phyloP scores from a whole-genome alignment of 2,113 vertebrate genomes.

The Anser cygnoides region DNA sequence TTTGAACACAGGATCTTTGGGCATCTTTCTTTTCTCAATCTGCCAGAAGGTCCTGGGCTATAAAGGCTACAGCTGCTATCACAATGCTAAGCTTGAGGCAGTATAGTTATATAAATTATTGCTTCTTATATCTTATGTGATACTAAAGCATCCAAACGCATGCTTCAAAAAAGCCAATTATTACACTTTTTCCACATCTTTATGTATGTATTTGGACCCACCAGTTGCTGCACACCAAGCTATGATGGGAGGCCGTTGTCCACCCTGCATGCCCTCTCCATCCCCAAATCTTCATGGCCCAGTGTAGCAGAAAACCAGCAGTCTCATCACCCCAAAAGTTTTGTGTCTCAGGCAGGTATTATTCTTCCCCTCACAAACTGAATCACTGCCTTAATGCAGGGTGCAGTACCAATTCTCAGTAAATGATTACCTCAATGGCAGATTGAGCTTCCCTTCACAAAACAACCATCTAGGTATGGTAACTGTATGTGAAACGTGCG shows the following conservation, averaged over 20 bases:
- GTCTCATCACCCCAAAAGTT: background rate
- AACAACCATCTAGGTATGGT: background rate
- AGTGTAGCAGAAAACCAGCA: background rate
- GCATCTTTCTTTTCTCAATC: slow-evolving; percentile 1
- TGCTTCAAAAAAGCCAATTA: background rate
- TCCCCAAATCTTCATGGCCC: background rate
- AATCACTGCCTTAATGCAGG: background rate
- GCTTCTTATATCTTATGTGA: background rate
- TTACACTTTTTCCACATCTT: background rate
- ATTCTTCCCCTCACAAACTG: background rate
- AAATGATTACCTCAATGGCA: background rate
- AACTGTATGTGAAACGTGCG: background rate
- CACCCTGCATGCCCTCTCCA: background rate
- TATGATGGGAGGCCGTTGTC: background rate
- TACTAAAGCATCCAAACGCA: background rate
- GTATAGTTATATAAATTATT: slow-evolving; percentile 4
- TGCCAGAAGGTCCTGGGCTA: slow-evolving; percentile 18
- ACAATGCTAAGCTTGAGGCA: slow-evolving; percentile 21
- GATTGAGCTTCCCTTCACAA: background rate
- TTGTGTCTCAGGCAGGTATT: accelerated
- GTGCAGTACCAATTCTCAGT: background rate
- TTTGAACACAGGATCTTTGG: slow-evolving; percentile 6
- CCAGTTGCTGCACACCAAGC: background rate
- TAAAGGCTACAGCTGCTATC: slow-evolving; percentile 36
- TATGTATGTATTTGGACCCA: background rate